A percentile compares a stretch with the other conserved stretches of the same genome.
Conservation (phyloP, 1,140 invertebrate species). For the Euglossa dilemma region DNA sequence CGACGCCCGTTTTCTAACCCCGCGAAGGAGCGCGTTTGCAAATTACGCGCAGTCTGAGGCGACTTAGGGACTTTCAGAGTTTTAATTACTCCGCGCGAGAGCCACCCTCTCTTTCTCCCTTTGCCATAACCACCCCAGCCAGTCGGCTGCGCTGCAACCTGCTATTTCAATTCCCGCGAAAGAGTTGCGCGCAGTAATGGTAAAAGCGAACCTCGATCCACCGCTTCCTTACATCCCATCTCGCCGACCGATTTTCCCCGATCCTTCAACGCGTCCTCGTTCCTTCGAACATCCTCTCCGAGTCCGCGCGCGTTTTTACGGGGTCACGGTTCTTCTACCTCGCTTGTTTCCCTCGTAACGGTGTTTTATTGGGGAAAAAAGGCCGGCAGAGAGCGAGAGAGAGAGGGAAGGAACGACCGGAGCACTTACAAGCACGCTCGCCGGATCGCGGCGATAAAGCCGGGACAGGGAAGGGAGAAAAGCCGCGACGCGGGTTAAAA, state of each 20-base stretch:
- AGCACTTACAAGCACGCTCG: constrained; percentile 71
- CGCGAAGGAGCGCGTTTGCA: constrained; percentile 69
- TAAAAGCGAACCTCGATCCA: constrained; percentile 53
- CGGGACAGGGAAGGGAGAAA: constrained; percentile 12
- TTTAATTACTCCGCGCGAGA: constrained; percentile 73
- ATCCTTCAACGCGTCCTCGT: too few species aligned
- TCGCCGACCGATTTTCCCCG: too few species aligned
- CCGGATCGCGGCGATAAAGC: constrained; percentile 41
- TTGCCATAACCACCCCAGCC: constrained; percentile 22
- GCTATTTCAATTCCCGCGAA: constrained; percentile 73
- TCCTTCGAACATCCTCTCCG: too few species aligned
- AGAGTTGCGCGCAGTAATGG: constrained; percentile 63
- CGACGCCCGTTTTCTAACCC: constrained; percentile 6
- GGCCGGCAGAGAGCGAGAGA: constrained; percentile 17
- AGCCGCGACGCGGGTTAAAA: not conserved
- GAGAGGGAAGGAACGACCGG: constrained; percentile 66
- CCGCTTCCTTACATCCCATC: not conserved
- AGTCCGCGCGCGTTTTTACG: constrained; percentile 47
- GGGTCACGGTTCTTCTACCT: not conserved
- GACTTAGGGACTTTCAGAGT: constrained; percentile 72
- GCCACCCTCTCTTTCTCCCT: constrained; percentile 41
- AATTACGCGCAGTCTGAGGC: constrained; percentile 71
- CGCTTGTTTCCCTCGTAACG: constrained; percentile 12
- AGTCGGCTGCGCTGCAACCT: constrained; percentile 13
- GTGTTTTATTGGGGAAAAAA: too few species aligned